Percentiles rank a stretch among this genome's conserved stretches.
phyloP scores from a whole-genome alignment of 2,888 invertebrate species.

The Leistus spinibarbis region DNA sequence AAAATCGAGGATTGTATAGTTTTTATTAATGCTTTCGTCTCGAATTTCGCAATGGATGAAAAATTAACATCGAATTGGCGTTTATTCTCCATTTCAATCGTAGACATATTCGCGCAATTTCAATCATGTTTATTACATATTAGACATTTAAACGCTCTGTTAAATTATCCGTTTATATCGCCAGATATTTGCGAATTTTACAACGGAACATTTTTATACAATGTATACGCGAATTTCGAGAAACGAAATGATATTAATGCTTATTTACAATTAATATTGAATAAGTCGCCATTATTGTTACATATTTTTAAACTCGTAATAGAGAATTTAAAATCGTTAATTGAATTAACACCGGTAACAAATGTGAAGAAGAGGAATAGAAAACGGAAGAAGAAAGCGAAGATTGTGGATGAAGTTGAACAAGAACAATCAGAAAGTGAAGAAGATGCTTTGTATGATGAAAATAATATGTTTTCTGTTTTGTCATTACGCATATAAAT shows the following conservation, averaged over 20 bases:
- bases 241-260: slow-evolving; percentile 61
- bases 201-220: slow-evolving; percentile 79
- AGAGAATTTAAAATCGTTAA: slow-evolving; percentile 42
- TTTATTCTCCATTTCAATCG: slow-evolving; percentile 62
- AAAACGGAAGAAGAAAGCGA: slow-evolving; percentile 46
- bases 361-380: slow-evolving; percentile 42
- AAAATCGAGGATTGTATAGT: slow-evolving; percentile 64
- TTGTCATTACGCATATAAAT: slow-evolving; percentile 44
- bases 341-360: slow-evolving; percentile 12
- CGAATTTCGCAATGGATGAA: slow-evolving; percentile 65
- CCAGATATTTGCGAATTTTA: slow-evolving; percentile 68
- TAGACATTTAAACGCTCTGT: slow-evolving; percentile 68
- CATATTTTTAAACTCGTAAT: slow-evolving; percentile 48
- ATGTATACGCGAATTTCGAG: slow-evolving; percentile 68
- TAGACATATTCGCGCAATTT: slow-evolving; percentile 70
- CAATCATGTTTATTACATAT: slow-evolving; percentile 67
- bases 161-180: slow-evolving; percentile 64
- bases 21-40: slow-evolving; percentile 64
- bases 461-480: slow-evolving; percentile 50
- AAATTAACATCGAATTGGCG: slow-evolving; percentile 62
- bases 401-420: slow-evolving; percentile 37
- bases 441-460: slow-evolving; percentile 45
- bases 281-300: slow-evolving; percentile 52
- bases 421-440: slow-evolving; percentile 41
- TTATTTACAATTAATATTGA: slow-evolving; percentile 58